These are phyloP conservation scores for Lasioglossum leucozonium DNA, from an alignment of 2,888 invertebrate species.

Conservation along the genomic window DNA sequence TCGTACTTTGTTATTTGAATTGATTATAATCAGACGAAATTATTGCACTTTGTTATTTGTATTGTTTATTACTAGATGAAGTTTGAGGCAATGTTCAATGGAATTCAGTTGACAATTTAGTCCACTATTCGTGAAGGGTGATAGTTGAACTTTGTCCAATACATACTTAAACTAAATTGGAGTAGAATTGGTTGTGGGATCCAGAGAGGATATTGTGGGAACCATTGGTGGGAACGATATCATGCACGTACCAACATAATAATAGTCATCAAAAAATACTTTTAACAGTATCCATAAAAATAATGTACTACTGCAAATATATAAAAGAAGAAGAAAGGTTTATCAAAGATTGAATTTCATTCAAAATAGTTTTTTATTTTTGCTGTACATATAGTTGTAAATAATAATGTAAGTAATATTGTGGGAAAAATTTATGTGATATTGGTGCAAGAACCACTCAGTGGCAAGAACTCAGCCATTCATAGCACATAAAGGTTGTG, in stretches of 20 bases:
- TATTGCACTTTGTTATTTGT: neutral
- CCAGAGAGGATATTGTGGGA: no score
- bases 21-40: neutral
- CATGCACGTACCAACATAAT: constrained; percentile 20
- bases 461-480: no score
- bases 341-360: neutral
- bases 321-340: neutral
- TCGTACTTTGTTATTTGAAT: neutral
- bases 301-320: neutral
- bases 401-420: neutral
- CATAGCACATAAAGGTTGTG: no score
- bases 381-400: neutral
- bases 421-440: neutral
- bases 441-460: no score
- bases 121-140: constrained; percentile 25
- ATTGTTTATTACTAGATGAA: neutral
- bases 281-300: neutral
- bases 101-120: constrained; percentile 29
- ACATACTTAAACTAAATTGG: constrained; percentile 56
- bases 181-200: constrained; percentile 44
- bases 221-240: no score
- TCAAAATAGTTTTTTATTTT: neutral
- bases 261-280: constrained; percentile 4
- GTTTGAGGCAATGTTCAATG: constrained; percentile 36
- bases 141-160: constrained; percentile 54